Evolutionary conservation across 2,888 invertebrate species (phyloP).

Genomic region (Drosophila nigritarsus): DNA sequence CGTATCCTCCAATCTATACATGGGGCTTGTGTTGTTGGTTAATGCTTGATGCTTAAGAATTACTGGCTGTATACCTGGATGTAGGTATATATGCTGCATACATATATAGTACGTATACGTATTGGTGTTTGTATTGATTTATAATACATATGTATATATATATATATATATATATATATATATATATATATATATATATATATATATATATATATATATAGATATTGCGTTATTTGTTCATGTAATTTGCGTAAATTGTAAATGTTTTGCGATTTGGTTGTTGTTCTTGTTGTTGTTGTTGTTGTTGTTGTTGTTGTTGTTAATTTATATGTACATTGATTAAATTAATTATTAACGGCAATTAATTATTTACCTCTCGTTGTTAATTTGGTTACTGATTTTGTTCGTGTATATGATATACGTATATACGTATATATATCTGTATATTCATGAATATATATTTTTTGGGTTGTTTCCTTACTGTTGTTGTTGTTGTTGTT

Average conservation of each 20-base stretch:
- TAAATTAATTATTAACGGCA: slow-evolving; percentile 36
- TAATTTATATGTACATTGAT: slow-evolving; percentile 14
- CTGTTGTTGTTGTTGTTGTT: slow-evolving; percentile 22
- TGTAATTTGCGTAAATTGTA: slow-evolving; percentile 43
- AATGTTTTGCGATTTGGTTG: slow-evolving; percentile 53
- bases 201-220: slow-evolving; percentile 31
- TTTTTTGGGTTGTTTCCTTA: slow-evolving; percentile 38
- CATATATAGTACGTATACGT: slow-evolving; percentile 6
- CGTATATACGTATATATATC: slow-evolving; percentile 11
- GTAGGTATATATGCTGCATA: slow-evolving; percentile 17
- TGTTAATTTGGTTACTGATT: slow-evolving; percentile 54
- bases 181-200: slow-evolving; percentile 40
- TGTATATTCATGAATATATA: slow-evolving; percentile 31
- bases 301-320: too few species aligned
- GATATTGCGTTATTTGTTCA: slow-evolving; percentile 67
- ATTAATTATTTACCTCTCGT: slow-evolving; percentile 41
- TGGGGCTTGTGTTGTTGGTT: slow-evolving; percentile 68
- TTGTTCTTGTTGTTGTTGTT: slow-evolving; percentile 21
- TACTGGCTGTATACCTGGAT: slow-evolving; percentile 28
- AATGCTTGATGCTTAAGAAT: slow-evolving; percentile 46
- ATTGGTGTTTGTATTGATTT: slow-evolving; percentile 22
- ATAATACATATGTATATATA: slow-evolving; percentile 21
- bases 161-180: slow-evolving; percentile 45
- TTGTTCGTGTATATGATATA: slow-evolving; percentile 33
- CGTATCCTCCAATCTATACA: slow-evolving; percentile 84